phyloP scores from a whole-genome alignment of 1,140 invertebrate genomes.

The Bicyclus anynana region DNA sequence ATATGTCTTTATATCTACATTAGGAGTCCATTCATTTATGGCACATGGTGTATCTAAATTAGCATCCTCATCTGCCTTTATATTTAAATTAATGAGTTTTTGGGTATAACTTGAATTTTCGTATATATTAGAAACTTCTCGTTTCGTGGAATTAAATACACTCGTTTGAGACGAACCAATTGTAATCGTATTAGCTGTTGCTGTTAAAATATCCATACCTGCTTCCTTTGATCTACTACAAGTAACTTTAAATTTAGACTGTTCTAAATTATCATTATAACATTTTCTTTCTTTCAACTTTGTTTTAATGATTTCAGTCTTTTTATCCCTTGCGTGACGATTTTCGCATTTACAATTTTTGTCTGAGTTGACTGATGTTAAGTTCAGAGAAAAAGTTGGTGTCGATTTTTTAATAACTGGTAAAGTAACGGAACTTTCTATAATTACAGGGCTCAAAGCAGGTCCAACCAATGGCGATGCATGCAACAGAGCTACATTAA shows the following conservation, averaged over 20 bases:
- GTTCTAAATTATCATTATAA: neutral
- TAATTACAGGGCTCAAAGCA: conserved; percentile 36
- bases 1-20: too few species aligned
- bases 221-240: neutral
- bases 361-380: neutral
- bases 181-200: neutral
- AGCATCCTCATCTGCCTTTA: neutral
- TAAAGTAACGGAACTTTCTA: conserved; percentile 19
- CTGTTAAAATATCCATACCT: neutral
- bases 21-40: too few species aligned
- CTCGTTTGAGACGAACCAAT: neutral
- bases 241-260: neutral
- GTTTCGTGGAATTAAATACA: neutral
- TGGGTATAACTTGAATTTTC: too few species aligned
- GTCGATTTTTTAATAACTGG: conserved; percentile 12
- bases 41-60: neutral
- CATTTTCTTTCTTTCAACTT: neutral
- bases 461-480: conserved; percentile 36
- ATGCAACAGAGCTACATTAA: conserved; percentile 38
- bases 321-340: neutral
- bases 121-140: neutral
- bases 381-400: conserved; percentile 6
- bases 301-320: neutral
- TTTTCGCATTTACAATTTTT: neutral
- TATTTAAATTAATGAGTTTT: neutral